Evolutionary conservation across 2,797 vertebrate genomes (phyloP).

Genomic region (Xenopus petersii): DNA sequence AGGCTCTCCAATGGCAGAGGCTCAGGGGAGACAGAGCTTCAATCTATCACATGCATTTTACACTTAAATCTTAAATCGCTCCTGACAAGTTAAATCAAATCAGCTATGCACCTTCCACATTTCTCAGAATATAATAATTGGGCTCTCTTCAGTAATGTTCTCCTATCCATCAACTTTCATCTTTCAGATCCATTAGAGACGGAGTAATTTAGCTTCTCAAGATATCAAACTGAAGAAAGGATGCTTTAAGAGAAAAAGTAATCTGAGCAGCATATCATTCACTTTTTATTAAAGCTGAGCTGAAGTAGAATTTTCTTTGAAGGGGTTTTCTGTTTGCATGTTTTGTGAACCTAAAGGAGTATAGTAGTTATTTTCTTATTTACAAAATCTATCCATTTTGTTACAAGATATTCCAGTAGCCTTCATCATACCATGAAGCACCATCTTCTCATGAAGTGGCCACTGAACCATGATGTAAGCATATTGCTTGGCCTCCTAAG

Average conservation of each 20-base stretch:
- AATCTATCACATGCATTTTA: not conserved
- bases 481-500: no score
- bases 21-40: not conserved
- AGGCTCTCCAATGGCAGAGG: slow-evolving; percentile 20
- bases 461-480: no score
- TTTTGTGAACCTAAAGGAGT: not conserved
- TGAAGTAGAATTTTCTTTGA: not conserved
- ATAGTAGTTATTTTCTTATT: not conserved
- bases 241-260: slow-evolving; percentile 5
- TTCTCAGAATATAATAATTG: slow-evolving; percentile 9
- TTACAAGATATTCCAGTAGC: no score
- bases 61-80: slow-evolving; percentile 4
- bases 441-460: no score
- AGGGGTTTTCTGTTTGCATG: not conserved
- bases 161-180: slow-evolving; percentile 47
- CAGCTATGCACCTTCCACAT: slow-evolving; percentile 22
- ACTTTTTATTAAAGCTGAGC: not conserved
- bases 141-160: slow-evolving; percentile 51
- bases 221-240: slow-evolving; percentile 10
- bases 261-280: not conserved
- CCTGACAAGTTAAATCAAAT: slow-evolving; percentile 45
- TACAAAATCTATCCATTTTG: not conserved
- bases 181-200: slow-evolving; percentile 19
- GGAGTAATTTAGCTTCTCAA: not conserved
- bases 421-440: no score